phyloP scores from a whole-genome alignment of 2,113 vertebrate genomes.

The Erythrocercus mccallii region DNA sequence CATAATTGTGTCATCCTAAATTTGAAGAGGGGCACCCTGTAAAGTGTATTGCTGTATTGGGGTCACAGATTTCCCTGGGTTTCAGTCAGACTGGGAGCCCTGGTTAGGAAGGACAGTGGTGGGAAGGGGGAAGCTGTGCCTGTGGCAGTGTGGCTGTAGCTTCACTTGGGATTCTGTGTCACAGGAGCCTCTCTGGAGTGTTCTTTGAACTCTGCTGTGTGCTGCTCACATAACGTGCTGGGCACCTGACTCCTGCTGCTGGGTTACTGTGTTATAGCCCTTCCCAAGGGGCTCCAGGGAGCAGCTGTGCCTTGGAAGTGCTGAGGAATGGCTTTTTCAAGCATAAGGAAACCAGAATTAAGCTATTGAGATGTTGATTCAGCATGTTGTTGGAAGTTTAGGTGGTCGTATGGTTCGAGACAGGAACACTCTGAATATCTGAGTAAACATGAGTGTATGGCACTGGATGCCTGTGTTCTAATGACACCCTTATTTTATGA shows the following conservation, averaged over 20 bases:
- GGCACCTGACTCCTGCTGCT: not conserved
- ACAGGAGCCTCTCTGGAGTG: not conserved
- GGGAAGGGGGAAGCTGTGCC: not conserved
- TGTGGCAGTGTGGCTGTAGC: not conserved
- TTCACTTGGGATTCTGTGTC: not conserved
- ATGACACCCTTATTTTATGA: not conserved
- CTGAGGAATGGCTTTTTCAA: not conserved
- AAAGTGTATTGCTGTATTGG: not conserved
- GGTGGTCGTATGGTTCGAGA: not conserved
- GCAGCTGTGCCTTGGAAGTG: not conserved
- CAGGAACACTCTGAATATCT: not conserved
- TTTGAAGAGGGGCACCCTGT: not conserved
- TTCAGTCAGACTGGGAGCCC: not conserved
- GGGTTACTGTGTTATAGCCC: not conserved
- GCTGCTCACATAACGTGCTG: fast-evolving
- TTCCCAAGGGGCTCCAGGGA: not conserved
- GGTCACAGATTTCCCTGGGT: not conserved
- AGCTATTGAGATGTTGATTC: not conserved
- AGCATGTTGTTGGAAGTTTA: not conserved
- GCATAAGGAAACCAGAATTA: not conserved
- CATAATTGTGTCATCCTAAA: not conserved
- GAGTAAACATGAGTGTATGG: not conserved
- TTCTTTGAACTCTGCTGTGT: not conserved
- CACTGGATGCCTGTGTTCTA: not conserved
- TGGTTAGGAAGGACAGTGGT: not conserved